These are phyloP conservation scores for Eristalis pertinax DNA, from an alignment of 2,888 invertebrate genomes.

Conservation along the genomic window DNA sequence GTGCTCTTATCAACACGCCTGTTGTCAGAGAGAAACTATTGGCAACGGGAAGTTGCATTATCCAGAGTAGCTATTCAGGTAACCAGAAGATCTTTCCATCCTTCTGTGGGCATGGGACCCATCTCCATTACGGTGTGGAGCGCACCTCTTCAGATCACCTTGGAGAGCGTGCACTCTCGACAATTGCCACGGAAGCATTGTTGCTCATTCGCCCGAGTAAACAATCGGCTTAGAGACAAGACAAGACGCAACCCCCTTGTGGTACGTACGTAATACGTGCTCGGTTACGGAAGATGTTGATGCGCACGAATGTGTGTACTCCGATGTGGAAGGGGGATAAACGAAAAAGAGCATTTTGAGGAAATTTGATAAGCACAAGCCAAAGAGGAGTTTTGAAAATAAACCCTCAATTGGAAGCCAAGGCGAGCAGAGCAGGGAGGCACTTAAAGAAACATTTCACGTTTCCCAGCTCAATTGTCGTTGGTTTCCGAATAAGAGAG, in stretches of 20 bases:
- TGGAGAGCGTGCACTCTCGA: not conserved
- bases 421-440: too few species aligned
- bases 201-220: conserved; percentile 58
- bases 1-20: conserved; percentile 45
- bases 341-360: not conserved
- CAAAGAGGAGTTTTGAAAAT: not conserved
- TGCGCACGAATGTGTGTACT: not conserved
- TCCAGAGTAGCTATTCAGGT: not conserved
- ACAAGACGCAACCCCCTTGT: not conserved
- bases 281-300: too few species aligned
- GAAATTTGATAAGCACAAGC: not conserved
- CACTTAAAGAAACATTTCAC: too few species aligned
- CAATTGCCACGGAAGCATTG: not conserved
- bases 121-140: not conserved
- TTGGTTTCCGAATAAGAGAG: too few species aligned
- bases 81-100: conserved; percentile 1
- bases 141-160: not conserved
- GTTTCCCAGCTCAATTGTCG: too few species aligned
- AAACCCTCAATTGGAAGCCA: too few species aligned
- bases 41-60: conserved; percentile 36
- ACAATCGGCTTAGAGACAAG: conserved; percentile 53
- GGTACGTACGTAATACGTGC: too few species aligned
- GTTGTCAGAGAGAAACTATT: conserved; percentile 16
- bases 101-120: not conserved
- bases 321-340: not conserved